Percentiles rank a stretch among this genome's conserved stretches.
Evolutionary conservation across 2,797 vertebrate genomes (phyloP).

Genomic region (Tokudaia tokunoshimensis): DNA sequence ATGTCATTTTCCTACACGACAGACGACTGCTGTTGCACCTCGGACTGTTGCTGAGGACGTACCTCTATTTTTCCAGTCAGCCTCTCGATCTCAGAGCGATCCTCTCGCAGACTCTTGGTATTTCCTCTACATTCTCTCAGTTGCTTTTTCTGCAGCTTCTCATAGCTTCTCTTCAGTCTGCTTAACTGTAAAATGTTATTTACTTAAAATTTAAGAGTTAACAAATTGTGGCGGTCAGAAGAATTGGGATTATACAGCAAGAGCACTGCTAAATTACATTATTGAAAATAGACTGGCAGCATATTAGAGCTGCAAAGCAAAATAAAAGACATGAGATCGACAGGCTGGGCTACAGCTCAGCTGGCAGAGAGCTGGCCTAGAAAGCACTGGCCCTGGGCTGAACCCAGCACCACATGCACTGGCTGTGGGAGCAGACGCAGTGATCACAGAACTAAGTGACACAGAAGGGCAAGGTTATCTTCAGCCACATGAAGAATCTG

Average conservation of each 20-base stretch:
- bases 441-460: background rate
- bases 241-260: slow-evolving; percentile 58
- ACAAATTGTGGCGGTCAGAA: slow-evolving; percentile 20
- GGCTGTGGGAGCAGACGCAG: background rate
- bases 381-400: background rate
- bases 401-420: background rate
- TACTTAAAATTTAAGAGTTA: slow-evolving; percentile 73
- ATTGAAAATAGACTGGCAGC: background rate
- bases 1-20: slow-evolving; percentile 33
- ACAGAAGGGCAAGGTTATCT: background rate
- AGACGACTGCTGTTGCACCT: background rate
- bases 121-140: slow-evolving; percentile 89
- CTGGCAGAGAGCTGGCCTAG: background rate
- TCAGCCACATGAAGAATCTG: background rate
- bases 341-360: background rate
- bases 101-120: slow-evolving; percentile 86
- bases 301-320: slow-evolving; percentile 50
- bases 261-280: slow-evolving; percentile 15
- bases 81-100: slow-evolving; percentile 89
- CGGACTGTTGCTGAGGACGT: slow-evolving; percentile 63
- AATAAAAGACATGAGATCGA: slow-evolving; percentile 40
- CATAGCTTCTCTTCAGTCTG: slow-evolving; percentile 95
- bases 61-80: slow-evolving; percentile 93
- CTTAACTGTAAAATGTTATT: slow-evolving; percentile 89
- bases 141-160: slow-evolving; percentile 94